Conservation (phyloP, 1,140 invertebrate species). For the Xylocopa sonorina region DNA sequence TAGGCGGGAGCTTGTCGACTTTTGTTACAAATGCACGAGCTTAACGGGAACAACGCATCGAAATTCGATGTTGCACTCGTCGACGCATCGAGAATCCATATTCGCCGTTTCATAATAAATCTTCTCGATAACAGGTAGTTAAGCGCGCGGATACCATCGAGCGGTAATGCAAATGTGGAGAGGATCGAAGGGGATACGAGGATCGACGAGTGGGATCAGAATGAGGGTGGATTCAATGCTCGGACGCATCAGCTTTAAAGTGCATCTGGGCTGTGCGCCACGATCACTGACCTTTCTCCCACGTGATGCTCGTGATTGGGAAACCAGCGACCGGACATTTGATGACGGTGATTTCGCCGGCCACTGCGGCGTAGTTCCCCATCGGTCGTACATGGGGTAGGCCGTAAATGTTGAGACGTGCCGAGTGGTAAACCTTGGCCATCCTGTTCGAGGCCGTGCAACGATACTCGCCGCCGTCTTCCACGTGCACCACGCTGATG, state of each 20-base stretch:
- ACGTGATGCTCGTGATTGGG: conserved; percentile 93
- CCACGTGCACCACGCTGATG: conserved; percentile 92
- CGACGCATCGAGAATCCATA: no score
- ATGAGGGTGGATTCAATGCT: no score
- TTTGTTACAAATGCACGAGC: no score
- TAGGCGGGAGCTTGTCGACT: no score
- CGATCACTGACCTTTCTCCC: conserved; percentile 90
- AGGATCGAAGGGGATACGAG: no score
- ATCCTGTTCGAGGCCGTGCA: conserved; percentile 94
- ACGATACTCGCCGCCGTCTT: conserved; percentile 95
- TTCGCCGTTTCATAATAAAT: no score
- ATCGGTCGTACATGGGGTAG: conserved; percentile 94
- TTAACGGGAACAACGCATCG: no score
- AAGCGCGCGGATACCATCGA: no score
- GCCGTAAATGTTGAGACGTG: conserved; percentile 95
- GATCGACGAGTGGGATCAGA: no score
- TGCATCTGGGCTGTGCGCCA: background rate
- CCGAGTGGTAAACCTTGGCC: conserved; percentile 88
- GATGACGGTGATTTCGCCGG: conserved; percentile 91
- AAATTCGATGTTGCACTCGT: no score
- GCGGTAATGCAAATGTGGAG: no score
- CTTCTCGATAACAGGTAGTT: no score
- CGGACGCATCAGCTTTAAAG: background rate
- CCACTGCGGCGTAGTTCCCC: conserved; percentile 94
- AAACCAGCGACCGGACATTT: conserved; percentile 97